Conservation (phyloP, 2,888 invertebrate species). For the Apeira syringaria region DNA sequence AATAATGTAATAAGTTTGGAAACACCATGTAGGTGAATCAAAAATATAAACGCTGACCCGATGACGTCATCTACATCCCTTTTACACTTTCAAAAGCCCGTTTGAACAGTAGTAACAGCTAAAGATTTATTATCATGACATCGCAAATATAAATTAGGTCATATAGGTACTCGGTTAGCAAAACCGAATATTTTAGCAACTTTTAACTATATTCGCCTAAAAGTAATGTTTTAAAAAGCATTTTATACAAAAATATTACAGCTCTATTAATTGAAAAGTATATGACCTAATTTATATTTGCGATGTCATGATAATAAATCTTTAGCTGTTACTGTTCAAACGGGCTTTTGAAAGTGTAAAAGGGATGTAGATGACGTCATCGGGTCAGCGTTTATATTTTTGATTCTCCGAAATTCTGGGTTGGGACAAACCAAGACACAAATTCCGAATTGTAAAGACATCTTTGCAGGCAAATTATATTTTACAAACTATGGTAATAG, state of each 20-base stretch:
- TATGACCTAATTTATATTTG: not conserved
- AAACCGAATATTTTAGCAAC: too few species aligned
- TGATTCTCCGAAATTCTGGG: slow-evolving; percentile 33
- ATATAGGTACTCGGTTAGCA: too few species aligned
- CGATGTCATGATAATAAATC: not conserved
- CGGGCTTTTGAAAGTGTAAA: not conserved
- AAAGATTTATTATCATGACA: not conserved
- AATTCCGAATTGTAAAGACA: not conserved
- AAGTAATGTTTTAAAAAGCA: too few species aligned
- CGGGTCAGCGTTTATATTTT: slow-evolving; percentile 26
- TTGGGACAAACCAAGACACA: slow-evolving; percentile 30
- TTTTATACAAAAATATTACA: too few species aligned
- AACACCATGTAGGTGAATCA: too few species aligned
- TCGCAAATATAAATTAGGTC: not conserved
- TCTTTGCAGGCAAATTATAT: too few species aligned
- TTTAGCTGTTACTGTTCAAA: not conserved
- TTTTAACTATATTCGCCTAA: too few species aligned
- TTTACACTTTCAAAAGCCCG: not conserved
- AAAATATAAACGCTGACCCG: slow-evolving; percentile 26
- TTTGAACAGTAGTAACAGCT: not conserved
- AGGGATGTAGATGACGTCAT: slow-evolving; percentile 36
- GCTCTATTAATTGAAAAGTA: too few species aligned
- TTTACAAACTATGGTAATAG: too few species aligned
- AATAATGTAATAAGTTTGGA: too few species aligned
- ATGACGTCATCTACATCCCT: slow-evolving; percentile 36